Evolutionary conservation across 2,797 vertebrate genomes (phyloP), one percentile per base, ranked within the genome.

Genomic region (Falco naumanni): DNA sequence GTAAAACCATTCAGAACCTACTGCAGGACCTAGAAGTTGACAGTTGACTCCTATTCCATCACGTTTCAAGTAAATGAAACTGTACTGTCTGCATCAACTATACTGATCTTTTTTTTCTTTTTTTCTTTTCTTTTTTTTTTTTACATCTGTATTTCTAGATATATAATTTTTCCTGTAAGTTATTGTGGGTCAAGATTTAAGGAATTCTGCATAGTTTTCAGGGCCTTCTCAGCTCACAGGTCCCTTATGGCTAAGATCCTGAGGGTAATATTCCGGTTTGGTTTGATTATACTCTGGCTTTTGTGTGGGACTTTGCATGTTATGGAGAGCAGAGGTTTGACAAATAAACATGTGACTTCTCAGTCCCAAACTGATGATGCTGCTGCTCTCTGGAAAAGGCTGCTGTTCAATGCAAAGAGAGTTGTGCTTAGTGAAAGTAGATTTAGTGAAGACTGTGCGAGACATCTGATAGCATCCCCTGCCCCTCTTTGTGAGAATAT

Each of bases 331-430:
- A 71, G 39, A 69, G 72, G 69, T 89, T 93, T 86, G 71, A 92
- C 92, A 79, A 50, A 82, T 34, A 87, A 90, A 90, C 97, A 95
- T 63, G 93, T 96, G 96, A 97, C 84, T 84, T 51, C 59, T 81
- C 63, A 57, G 26, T 81, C 86, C 71, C 86, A 93, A 94, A 92
- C 10, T 94, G 94, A 87, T 95, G 93, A 43, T 94, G 72, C 29
- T 87, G 68, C 63, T 87, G 81, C 92, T 74, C 76, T 96, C 97
- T 96, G 95, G 94, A 96, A 97, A 95, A 84, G 61, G 74, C 91
- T 84, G 60, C 15, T 24, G 74, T 47, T 91, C 77, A 84, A 13
- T 85, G 92, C 92, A 80, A 68, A 92, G 53, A 34, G 75, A 39
- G 50, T 34, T 0, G 83, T 84, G 81, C 68, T 87, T 68, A 47